Conservation (phyloP, 1,140 invertebrate genomes). For the Tyrophagus putrescentiae region DNA sequence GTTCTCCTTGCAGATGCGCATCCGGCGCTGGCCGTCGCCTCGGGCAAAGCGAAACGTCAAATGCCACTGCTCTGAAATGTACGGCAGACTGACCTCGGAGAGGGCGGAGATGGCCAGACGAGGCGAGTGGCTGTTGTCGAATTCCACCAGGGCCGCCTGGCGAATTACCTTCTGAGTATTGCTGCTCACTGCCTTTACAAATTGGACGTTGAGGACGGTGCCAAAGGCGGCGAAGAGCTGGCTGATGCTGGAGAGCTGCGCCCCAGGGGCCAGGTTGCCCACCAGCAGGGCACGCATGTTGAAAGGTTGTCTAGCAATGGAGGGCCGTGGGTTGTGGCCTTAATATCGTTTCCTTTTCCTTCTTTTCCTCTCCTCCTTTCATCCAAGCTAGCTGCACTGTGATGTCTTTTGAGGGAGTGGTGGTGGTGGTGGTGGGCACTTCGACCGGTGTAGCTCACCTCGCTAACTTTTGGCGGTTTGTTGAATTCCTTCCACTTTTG, state of each 20-base stretch:
- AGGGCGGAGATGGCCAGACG: not conserved
- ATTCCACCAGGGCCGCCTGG: not conserved
- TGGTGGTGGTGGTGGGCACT: too few relatives aligned
- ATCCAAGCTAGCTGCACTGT: too few relatives aligned
- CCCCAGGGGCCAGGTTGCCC: not conserved
- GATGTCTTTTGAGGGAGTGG: too few relatives aligned
- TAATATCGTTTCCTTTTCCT: not conserved
- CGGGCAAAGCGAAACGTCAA: slow-evolving; percentile 2
- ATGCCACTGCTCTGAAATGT: not conserved
- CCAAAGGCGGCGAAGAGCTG: not conserved
- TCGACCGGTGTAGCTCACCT: too few relatives aligned
- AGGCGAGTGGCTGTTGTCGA: slow-evolving; percentile 4
- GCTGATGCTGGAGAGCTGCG: not conserved
- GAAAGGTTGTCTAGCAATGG: slow-evolving; percentile 1
- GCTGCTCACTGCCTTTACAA: not conserved
- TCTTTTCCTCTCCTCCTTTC: not conserved
- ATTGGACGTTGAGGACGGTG: not conserved
- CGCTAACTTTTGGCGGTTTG: too few relatives aligned
- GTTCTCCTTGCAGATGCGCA: slow-evolving; percentile 10
- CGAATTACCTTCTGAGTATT: not conserved
- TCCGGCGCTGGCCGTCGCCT: slow-evolving; percentile 4
- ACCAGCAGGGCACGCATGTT: not conserved
- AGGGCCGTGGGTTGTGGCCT: not conserved
- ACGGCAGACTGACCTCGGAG: not conserved
- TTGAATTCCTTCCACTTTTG: too few relatives aligned